Base-by-base conservation (phyloP, 1,140 invertebrate genomes). In the Schlechtendalia chinensis region DNA sequence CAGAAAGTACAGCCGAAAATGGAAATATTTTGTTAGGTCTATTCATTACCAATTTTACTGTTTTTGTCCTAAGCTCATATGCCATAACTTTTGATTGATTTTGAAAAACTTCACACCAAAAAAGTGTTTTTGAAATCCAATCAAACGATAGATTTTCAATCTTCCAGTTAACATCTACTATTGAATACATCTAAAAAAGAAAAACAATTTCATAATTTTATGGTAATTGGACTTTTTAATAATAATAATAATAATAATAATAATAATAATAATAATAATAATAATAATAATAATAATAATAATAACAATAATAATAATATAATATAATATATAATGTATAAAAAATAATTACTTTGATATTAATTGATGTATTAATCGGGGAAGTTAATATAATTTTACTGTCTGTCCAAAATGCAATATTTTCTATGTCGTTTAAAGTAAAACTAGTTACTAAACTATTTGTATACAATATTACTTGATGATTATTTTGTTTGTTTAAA, bases 401-500 rank as follows among this genome's bases (percentile, higher is more conserved):
- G 19, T 81, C 63, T 17, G 47, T 81, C 79, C 79, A 81, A 58
- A 61, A 69, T 54, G 32, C 79, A 56, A 69, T 39, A 58, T 81
- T 50, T 24, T 81, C 79, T 4, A 81, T 11, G 53, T 54, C 24
- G 24, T 69, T 54, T 32, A 71, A 32, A 16, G 63, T 45, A 67
- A 81, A 53, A 81, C 82, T 82, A 45, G 81, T 81, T 11, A 83
- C 82, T 53, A 53, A 24, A 58, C 75, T 79, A 54, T 74, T 81
- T 69, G 45, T 63, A 29, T 67, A 24, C 53, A 72, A 22, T 56
- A 74, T 67, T 24, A n/a, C 89, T 88, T 56, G 86, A 0, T 87
- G 88, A 82, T 86, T 81, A 1, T 86, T 86, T 17, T 89, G 86
- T 12, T 89, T 88, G 84, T 95, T 94, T 61, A 93, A 85, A 84